Evolutionary conservation across 2,888 invertebrate species (phyloP), one percentile per base, ranked within the genome.

Genomic region (Hyposoter didymator): DNA sequence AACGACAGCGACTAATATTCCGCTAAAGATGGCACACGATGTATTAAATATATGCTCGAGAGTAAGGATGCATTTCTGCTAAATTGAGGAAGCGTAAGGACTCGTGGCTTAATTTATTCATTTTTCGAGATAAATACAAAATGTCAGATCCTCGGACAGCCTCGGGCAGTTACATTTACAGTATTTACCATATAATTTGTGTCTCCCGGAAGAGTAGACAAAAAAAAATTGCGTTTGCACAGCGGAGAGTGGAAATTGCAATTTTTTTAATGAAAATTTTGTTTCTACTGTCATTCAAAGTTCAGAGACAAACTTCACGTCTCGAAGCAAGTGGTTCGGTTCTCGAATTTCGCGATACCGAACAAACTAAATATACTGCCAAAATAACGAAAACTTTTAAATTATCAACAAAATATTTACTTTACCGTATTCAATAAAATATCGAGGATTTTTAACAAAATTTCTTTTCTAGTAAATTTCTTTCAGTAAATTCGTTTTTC

Each of bases 1-100:
- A 81, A 78, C 73, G 59, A 47, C 74, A 74, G 47, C 74, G 66
- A 66, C 76, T 66, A 76, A 76, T 76, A 49, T 7, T 43, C 17
- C 22, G 43, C 64, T 62, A 55, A 59, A 67, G 39, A 76, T 76
- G 49, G 17, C 66, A n/a, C 12, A n/a, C 0, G 10, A 43, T 74
- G 14, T 59, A 59, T 74, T 59, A 28, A 59, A 28, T 17, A 72
- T 52, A 17, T 70, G 17, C 32, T 19, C 49, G 6, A 28, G 3
- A 59, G 14, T 28, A 55, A 59, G 39, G 4, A 39, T 39, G 39
- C 52, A 76, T 67, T 39, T 55, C 43, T 79, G 19, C 10, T 64
- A 10, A 17, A 72, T 72, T 32, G 28, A 52, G 72, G 39, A 45
- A 79, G 70, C 70, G 19, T 28, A 17, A 52, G 22, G 52, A 14